phyloP scores from a whole-genome alignment of 2,888 invertebrate genomes.

The Cantharis lateralis region DNA sequence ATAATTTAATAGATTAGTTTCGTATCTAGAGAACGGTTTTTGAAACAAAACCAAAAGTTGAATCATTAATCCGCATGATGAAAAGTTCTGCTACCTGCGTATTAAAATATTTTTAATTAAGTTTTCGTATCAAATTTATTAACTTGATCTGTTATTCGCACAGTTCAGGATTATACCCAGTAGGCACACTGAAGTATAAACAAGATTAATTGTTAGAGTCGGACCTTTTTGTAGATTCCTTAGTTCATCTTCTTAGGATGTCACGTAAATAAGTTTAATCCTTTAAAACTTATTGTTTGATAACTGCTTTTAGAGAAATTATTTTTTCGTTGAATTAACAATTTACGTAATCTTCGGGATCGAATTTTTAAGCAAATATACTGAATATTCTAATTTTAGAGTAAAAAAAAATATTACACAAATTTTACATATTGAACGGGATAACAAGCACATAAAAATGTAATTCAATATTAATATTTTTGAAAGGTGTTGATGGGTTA shows the following conservation, averaged over 20 bases:
- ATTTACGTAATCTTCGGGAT: not conserved
- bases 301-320: not conserved
- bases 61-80: not conserved
- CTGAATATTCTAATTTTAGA: not conserved
- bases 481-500: not conserved
- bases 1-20: not conserved
- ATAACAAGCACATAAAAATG: not conserved
- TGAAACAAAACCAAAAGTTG: not conserved
- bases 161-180: not conserved
- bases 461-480: not conserved
- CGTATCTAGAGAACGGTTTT: not conserved
- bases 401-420: not conserved
- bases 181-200: not conserved
- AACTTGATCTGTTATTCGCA: not conserved
- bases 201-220: not conserved
- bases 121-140: not conserved
- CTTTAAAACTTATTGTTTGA: not conserved
- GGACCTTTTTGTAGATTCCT: not conserved
- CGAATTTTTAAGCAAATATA: not conserved
- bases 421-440: not conserved
- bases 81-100: not conserved
- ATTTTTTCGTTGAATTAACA: not conserved
- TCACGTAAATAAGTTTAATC: not conserved
- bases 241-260: not conserved
- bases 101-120: not conserved